A percentile compares a stretch with the other conserved stretches of the same genome.
phyloP scores from a whole-genome alignment of 2,888 invertebrate genomes.

The Branchipolynoe longqiensis region DNA sequence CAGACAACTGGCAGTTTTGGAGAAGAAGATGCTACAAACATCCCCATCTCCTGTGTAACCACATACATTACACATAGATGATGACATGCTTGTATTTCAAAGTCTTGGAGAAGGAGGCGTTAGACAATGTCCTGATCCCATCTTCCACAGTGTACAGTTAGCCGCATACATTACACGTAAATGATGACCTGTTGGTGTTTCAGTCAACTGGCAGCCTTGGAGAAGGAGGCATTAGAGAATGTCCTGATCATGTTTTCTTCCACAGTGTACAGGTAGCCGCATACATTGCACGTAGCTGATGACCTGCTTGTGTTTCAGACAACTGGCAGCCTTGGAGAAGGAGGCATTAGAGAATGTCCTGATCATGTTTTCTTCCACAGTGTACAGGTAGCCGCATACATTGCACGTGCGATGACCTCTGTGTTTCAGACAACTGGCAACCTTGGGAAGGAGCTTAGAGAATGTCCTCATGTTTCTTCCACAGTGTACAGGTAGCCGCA shows the following conservation, averaged over 20 bases:
- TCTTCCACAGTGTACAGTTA: background rate
- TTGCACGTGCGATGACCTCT: too few relatives aligned
- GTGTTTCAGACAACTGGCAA: constrained; percentile 82
- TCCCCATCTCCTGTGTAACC: too few relatives aligned
- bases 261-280: too few relatives aligned
- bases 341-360: constrained; percentile 79
- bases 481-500: too few relatives aligned
- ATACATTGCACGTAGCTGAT: background rate
- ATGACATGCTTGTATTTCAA: too few relatives aligned
- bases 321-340: constrained; percentile 83
- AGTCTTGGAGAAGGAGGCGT: too few relatives aligned
- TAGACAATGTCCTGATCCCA: too few relatives aligned
- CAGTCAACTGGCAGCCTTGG: constrained; percentile 83
- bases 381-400: too few relatives aligned
- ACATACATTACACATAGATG: too few relatives aligned
- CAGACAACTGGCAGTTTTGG: too few relatives aligned
- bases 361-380: constrained; percentile 54
- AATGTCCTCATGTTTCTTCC: constrained; percentile 61
- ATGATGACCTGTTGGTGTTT: too few relatives aligned
- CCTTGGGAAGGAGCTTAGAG: constrained; percentile 82
- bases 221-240: constrained; percentile 81
- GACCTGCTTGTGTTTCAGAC: constrained; percentile 76
- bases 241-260: constrained; percentile 60
- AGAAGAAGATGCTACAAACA: too few relatives aligned
- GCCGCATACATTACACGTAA: background rate